Evolutionary conservation across 2,888 invertebrate genomes (phyloP).

Genomic region (Drosophila formosana): DNA sequence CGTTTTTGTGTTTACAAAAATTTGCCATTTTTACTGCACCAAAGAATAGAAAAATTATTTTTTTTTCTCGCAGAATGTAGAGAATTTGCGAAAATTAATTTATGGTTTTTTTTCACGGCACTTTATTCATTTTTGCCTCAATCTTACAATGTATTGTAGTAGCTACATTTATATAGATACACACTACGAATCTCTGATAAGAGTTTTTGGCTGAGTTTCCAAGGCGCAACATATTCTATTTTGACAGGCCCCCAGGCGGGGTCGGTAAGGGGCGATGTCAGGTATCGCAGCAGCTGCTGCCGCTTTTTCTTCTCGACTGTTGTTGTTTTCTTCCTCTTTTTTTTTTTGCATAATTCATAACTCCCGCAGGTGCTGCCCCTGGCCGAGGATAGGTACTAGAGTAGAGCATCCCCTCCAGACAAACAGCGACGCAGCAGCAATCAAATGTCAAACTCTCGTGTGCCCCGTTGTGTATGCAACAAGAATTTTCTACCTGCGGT

Average conservation of each 20-base stretch:
- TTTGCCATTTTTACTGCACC: constrained; percentile 38
- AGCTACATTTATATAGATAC: constrained; percentile 25
- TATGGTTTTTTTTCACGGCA: constrained; percentile 67
- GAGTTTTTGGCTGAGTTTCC: constrained; percentile 38
- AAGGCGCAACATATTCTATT: constrained; percentile 45
- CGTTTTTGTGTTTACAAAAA: constrained; percentile 45
- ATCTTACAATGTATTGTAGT: constrained; percentile 37
- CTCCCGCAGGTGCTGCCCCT: constrained; percentile 63
- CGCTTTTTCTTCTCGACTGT: neutral
- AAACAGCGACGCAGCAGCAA: constrained; percentile 54
- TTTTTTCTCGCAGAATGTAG: constrained; percentile 49
- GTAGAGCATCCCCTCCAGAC: constrained; percentile 22
- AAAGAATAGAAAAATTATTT: constrained; percentile 12
- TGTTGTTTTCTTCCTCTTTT: neutral
- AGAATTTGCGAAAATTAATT: constrained; percentile 73
- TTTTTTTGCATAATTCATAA: constrained; percentile 74
- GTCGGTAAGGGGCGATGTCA: neutral
- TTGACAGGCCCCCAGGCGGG: constrained; percentile 46
- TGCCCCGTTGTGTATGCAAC: constrained; percentile 72
- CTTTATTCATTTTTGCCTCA: constrained; percentile 45
- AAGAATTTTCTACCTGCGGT: constrained; percentile 47
- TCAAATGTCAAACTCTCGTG: constrained; percentile 55
- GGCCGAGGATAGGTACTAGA: neutral
- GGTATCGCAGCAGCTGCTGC: constrained; percentile 30
- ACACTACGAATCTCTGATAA: constrained; percentile 49